Evolutionary conservation across 2,888 invertebrate species (phyloP), one percentile per base, ranked within the genome.

Genomic region (Acleris cristana): DNA sequence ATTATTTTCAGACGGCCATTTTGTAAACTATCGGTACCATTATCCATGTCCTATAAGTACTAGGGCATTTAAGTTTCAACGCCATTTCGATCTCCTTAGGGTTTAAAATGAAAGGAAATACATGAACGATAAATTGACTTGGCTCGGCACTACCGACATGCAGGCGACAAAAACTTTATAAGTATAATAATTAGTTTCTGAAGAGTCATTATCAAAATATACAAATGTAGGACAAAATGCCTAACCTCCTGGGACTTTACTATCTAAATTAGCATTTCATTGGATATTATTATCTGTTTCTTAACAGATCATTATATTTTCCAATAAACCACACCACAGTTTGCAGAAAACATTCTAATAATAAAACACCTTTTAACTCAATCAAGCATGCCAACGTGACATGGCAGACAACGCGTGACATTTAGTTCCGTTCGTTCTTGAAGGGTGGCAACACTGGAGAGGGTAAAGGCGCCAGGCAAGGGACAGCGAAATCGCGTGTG

Each of bases 401-500:
- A 26, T 8, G 26, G 26, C 26, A 26, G 26, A 26, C 54, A 49
- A 49, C 34, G 40, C n/a, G 21, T 62, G 45, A 65, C 61, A 66
- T 65, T 65, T 59, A 34, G 65, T 61, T 65, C 56, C 61, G 61
- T 61, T 66, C 65, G 52, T 61, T 66, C 34, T 14, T 55, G 23
- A 34, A 51, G 57, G 63, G 57, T 58, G 62, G 53, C 51, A 21
- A 34, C 53, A 52, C 55, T 45, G 44, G 49, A 56, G 49, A 67
- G 67, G 67, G 67, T 67, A 63, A 54, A 63, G 63, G 67, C 63
- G 67, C 67, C 53, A 53, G n/a, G 57, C 48, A 30, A 62, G 48
- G 62, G 66, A 48, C 56, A 57, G 54, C 34, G n/a, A 59, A 16
- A 62, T 67, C 63, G 67, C 67, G 67, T 67, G 67, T 48, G 67